phyloP scores from a whole-genome alignment of 2,888 invertebrate genomes.

The Pyrrhopygopsis socrates region DNA sequence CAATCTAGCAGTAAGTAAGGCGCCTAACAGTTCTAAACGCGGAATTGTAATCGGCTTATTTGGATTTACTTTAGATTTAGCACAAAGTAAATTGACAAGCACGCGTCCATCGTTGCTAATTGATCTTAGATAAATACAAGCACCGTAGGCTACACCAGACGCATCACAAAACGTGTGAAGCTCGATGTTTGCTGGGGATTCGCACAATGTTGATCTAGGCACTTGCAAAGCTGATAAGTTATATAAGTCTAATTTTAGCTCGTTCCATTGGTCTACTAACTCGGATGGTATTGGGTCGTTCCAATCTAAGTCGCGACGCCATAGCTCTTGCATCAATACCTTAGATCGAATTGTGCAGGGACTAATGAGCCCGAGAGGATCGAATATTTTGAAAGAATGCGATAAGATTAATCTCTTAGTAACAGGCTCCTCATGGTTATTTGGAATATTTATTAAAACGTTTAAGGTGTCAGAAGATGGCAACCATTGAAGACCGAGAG shows the following conservation, averaged over 20 bases:
- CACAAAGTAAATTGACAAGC: slow-evolving; percentile 54
- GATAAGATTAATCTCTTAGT: slow-evolving; percentile 24
- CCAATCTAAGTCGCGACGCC: slow-evolving; percentile 20
- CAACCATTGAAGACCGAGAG: slow-evolving; percentile 1
- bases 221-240: background rate
- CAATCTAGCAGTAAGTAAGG: slow-evolving; percentile 47
- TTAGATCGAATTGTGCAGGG: slow-evolving; percentile 20
- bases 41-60: slow-evolving; percentile 70
- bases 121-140: slow-evolving; percentile 61
- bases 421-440: background rate
- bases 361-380: slow-evolving; percentile 10
- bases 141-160: slow-evolving; percentile 47
- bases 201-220: background rate
- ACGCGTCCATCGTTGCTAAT: slow-evolving; percentile 13
- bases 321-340: slow-evolving; percentile 14
- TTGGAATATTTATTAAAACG: background rate
- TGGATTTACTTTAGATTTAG: slow-evolving; percentile 75
- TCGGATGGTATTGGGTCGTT: background rate
- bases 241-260: background rate
- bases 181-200: background rate
- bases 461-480: slow-evolving; percentile 16
- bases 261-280: background rate
- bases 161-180: slow-evolving; percentile 5
- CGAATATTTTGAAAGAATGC: slow-evolving; percentile 8
- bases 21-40: slow-evolving; percentile 65